Percentiles rank a stretch among this genome's conserved stretches.
These are phyloP conservation scores for Excalfactoria chinensis DNA, from an alignment of 2,113 vertebrate species.

Conservation along the genomic window DNA sequence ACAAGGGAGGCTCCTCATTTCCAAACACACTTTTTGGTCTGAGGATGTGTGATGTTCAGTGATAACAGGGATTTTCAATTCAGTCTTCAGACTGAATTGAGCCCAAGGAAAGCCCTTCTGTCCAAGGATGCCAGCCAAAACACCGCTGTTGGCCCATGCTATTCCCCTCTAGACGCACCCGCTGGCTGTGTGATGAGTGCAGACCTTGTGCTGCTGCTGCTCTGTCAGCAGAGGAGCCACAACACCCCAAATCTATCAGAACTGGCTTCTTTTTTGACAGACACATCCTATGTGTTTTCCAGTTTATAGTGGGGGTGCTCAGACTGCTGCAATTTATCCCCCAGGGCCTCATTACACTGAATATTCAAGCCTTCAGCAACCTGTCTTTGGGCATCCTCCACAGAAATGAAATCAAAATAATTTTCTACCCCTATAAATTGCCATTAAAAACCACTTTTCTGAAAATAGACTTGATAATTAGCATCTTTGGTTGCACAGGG, in stretches of 20 bases:
- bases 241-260: not conserved
- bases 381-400: slow-evolving; percentile 60
- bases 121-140: not conserved
- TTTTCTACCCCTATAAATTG: slow-evolving; percentile 65
- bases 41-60: not conserved
- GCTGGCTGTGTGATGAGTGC: fast-evolving
- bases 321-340: slow-evolving; percentile 48
- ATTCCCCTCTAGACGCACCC: not conserved
- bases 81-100: not conserved
- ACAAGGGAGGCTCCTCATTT: not conserved
- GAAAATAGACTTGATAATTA: slow-evolving; percentile 74
- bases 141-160: not conserved
- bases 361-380: slow-evolving; percentile 64
- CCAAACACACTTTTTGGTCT: not conserved
- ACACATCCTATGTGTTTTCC: slow-evolving; percentile 28
- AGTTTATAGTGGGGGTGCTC: slow-evolving; percentile 43
- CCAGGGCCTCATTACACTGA: slow-evolving; percentile 65
- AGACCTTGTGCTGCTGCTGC: not conserved
- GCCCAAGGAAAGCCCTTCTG: not conserved
- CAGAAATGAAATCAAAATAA: slow-evolving; percentile 59
- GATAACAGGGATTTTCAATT: not conserved
- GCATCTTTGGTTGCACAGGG: slow-evolving; percentile 66
- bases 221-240: not conserved
- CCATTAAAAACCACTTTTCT: slow-evolving; percentile 64
- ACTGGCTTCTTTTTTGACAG: not conserved